Evolutionary conservation across 2,797 vertebrate species (phyloP).

Genomic region (Phoebastria nigripes): DNA sequence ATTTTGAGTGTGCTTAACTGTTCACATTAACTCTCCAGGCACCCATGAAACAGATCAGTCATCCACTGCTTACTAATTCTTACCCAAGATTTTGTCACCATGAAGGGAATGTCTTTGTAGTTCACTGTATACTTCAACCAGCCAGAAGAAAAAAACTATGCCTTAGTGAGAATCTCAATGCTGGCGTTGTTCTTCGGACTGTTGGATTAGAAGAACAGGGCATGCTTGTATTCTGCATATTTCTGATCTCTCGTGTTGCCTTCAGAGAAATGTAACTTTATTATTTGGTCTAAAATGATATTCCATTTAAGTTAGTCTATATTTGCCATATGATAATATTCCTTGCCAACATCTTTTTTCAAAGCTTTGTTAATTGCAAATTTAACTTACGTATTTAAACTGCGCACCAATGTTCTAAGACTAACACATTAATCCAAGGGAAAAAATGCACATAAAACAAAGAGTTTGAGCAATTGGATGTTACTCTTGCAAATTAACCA

Average conservation of each 20-base stretch:
- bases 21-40: background rate
- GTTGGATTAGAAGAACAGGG: background rate
- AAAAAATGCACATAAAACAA: background rate
- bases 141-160: background rate
- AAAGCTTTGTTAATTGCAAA: background rate
- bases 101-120: background rate
- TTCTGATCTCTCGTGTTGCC: background rate
- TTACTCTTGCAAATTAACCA: background rate
- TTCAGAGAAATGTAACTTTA: background rate
- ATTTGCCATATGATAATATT: background rate
- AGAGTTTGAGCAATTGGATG: background rate
- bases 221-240: background rate
- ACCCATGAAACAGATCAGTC: background rate
- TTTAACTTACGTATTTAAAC: background rate
- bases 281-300: background rate
- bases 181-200: fast-evolving
- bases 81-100: background rate
- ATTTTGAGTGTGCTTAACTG: background rate
- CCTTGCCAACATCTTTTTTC: background rate
- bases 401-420: background rate
- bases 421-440: background rate
- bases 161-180: background rate
- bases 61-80: background rate
- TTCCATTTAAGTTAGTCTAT: background rate
- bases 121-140: background rate